These are phyloP conservation scores for Antigone vipio DNA, from an alignment of 2,113 vertebrate genomes.

Conservation along the genomic window DNA sequence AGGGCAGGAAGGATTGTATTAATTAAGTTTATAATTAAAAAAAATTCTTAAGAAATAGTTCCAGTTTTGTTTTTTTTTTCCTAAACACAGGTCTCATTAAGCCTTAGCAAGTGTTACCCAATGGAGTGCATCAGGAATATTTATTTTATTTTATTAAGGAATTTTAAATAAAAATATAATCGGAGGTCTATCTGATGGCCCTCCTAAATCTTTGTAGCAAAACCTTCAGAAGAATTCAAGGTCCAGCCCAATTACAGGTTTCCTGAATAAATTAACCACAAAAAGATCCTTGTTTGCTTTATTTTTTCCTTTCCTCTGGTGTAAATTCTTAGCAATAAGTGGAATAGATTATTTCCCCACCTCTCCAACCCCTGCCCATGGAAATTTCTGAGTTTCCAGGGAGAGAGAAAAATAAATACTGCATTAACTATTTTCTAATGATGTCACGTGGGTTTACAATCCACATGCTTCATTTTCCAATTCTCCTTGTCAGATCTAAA, in stretches of 20 bases:
- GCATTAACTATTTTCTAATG: neutral
- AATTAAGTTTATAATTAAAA: neutral
- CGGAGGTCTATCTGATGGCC: neutral
- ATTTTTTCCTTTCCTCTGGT: neutral
- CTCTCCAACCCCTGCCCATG: accelerated
- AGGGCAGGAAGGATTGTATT: neutral
- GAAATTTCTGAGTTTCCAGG: neutral
- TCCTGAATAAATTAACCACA: neutral
- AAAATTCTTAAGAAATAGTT: neutral
- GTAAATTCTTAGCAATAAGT: neutral
- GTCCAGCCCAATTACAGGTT: neutral
- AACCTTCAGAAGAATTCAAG: neutral
- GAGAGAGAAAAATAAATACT: neutral
- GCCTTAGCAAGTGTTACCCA: neutral
- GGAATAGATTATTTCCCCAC: neutral
- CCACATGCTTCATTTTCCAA: neutral
- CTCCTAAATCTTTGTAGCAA: neutral
- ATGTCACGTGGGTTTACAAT: neutral
- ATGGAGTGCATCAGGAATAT: neutral
- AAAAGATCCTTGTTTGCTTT: neutral
- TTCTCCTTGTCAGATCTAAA: neutral
- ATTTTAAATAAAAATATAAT: neutral
- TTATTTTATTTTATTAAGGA: neutral
- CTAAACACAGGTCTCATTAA: neutral
- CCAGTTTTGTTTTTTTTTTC: neutral